Evolutionary conservation across 2,797 vertebrate species (phyloP).

Genomic region (Naso thynnoides): DNA sequence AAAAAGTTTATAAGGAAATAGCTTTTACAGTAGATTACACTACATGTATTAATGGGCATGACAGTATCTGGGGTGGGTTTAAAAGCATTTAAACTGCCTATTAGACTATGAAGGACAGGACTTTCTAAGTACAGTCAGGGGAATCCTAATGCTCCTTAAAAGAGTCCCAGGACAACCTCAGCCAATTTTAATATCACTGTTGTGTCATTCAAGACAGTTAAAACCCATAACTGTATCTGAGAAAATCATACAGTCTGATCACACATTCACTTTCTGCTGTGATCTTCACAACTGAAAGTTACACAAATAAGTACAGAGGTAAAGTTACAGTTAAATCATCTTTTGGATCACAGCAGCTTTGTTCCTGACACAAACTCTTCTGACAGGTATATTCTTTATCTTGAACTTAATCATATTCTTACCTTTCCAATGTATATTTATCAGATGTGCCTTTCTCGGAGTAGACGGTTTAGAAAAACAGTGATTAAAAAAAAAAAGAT

Average conservation of each 20-base stretch:
- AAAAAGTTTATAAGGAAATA: slow-evolving; percentile 54
- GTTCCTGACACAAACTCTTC: background rate
- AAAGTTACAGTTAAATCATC: background rate
- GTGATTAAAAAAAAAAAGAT: background rate
- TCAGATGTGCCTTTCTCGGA: background rate
- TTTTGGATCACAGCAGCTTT: background rate
- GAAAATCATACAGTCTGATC: slow-evolving; percentile 31
- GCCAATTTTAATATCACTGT: slow-evolving; percentile 50
- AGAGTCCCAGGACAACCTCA: slow-evolving; percentile 59
- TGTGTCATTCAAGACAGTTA: slow-evolving; percentile 55
- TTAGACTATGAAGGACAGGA: slow-evolving; percentile 78
- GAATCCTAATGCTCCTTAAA: slow-evolving; percentile 72
- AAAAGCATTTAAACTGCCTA: slow-evolving; percentile 74
- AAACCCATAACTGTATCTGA: slow-evolving; percentile 32
- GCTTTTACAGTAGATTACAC: slow-evolving; percentile 72
- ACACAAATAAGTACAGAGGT: background rate
- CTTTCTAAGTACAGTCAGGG: slow-evolving; percentile 63
- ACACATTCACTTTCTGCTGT: background rate
- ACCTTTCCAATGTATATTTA: background rate
- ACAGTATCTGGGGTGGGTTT: slow-evolving; percentile 66
- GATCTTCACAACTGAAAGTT: background rate
- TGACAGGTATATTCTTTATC: background rate
- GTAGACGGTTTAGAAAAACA: background rate
- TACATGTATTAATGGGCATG: slow-evolving; percentile 67
- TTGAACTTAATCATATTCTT: too few species aligned